Percentiles rank a stretch among this genome's conserved stretches.
These are phyloP conservation scores for Pseudachorutes palmiensis DNA, from an alignment of 1,140 invertebrate genomes.

Conservation along the genomic window DNA sequence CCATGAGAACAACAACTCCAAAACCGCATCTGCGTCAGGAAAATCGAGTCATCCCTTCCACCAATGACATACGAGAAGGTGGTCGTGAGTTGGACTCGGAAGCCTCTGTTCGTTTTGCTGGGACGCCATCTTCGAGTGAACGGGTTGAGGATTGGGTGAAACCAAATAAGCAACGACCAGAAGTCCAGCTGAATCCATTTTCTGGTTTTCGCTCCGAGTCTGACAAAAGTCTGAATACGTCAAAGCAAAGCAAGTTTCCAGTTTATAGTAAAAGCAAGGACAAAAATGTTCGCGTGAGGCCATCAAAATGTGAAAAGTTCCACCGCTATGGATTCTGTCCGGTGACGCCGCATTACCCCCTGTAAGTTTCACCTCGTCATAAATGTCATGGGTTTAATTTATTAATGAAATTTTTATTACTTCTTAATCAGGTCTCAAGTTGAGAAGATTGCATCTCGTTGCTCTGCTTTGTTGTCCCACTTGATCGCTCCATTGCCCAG, in stretches of 20 bases:
- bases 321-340: constrained; percentile 36
- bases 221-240: not conserved
- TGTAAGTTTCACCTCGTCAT: constrained; percentile 27
- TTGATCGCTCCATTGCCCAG: constrained; percentile 35
- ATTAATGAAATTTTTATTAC: too few species aligned
- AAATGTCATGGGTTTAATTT: too few species aligned
- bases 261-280: constrained; percentile 12
- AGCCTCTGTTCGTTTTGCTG: not conserved
- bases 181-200: not conserved
- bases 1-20: not conserved
- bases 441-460: constrained; percentile 33
- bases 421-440: constrained; percentile 27
- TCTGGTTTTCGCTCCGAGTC: not conserved
- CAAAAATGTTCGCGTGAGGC: constrained; percentile 7
- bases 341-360: constrained; percentile 29
- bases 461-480: constrained; percentile 34
- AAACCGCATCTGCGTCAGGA: not conserved
- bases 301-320: constrained; percentile 36
- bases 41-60: too few species aligned
- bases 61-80: too few species aligned
- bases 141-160: constrained; percentile 31
- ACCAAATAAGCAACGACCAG: constrained; percentile 3
- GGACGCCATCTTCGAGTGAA: constrained; percentile 29
- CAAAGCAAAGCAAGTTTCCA: not conserved
- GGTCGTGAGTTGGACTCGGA: too few species aligned